These are phyloP conservation scores for Drosophila varians DNA, from an alignment of 1,140 invertebrate genomes.

Conservation along the genomic window DNA sequence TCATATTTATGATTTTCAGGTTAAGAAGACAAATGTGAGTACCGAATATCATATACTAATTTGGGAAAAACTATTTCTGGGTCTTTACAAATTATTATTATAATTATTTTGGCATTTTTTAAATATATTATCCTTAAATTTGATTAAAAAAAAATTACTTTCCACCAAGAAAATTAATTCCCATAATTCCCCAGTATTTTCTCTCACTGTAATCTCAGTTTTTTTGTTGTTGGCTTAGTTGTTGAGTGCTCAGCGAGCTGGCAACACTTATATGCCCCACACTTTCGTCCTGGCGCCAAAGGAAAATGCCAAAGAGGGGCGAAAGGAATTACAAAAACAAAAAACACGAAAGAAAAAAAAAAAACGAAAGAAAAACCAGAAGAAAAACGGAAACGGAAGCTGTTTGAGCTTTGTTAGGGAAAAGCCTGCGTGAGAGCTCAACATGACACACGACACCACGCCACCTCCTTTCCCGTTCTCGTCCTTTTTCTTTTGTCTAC, in stretches of 20 bases:
- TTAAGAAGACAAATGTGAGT: no score
- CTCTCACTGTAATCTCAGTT: slow-evolving; percentile 3
- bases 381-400: slow-evolving; percentile 69
- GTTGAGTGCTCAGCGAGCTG: slow-evolving; percentile 65
- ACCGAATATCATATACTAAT: no score
- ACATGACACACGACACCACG: slow-evolving; percentile 27
- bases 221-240: slow-evolving; percentile 31
- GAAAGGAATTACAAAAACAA: not conserved
- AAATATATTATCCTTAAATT: no score
- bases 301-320: not conserved
- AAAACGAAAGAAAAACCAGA: slow-evolving; percentile 5
- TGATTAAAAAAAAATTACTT: no score
- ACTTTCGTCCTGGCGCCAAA: not conserved
- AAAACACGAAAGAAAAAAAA: slow-evolving; percentile 12
- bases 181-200: not conserved
- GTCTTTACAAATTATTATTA: no score
- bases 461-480: no score
- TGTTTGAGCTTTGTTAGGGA: slow-evolving; percentile 58
- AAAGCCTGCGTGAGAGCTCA: slow-evolving; percentile 26
- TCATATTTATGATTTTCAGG: no score
- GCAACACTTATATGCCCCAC: slow-evolving; percentile 45
- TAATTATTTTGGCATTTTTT: no score
- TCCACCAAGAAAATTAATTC: no score
- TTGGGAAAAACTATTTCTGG: no score
- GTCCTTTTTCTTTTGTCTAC: no score